Evolutionary conservation across 2,797 vertebrate genomes (phyloP).

Genomic region (Pseudochirops cupreus): DNA sequence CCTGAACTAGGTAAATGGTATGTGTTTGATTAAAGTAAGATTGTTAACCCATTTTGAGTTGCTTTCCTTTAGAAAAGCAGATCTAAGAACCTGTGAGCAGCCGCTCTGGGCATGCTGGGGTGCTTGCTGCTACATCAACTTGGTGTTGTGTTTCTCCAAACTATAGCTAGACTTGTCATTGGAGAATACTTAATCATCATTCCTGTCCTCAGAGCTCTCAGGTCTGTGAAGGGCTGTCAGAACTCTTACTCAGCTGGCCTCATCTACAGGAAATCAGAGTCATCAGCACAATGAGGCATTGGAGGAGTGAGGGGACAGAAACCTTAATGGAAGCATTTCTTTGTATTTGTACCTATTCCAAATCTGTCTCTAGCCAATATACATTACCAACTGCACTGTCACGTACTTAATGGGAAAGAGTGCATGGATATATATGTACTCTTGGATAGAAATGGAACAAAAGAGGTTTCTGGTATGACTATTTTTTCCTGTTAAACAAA

Average conservation of each 20-base stretch:
- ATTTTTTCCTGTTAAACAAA: neutral
- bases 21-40: no score
- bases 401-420: neutral
- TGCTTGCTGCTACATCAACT: no score
- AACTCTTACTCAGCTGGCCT: neutral
- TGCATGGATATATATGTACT: neutral
- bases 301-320: neutral
- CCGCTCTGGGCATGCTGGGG: no score
- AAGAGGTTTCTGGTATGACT: neutral
- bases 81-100: no score
- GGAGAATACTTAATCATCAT: neutral
- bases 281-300: neutral
- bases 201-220: neutral
- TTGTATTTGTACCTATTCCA: neutral
- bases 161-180: neutral
- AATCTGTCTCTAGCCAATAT: neutral
- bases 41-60: no score
- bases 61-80: no score
- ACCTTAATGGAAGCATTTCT: neutral
- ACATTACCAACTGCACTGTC: neutral
- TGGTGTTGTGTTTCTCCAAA: neutral
- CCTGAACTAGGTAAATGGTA: no score
- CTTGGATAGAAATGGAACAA: neutral
- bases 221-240: neutral
- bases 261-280: neutral